phyloP scores from a whole-genome alignment of 2,113 vertebrate species.

The Cepphus grylle region DNA sequence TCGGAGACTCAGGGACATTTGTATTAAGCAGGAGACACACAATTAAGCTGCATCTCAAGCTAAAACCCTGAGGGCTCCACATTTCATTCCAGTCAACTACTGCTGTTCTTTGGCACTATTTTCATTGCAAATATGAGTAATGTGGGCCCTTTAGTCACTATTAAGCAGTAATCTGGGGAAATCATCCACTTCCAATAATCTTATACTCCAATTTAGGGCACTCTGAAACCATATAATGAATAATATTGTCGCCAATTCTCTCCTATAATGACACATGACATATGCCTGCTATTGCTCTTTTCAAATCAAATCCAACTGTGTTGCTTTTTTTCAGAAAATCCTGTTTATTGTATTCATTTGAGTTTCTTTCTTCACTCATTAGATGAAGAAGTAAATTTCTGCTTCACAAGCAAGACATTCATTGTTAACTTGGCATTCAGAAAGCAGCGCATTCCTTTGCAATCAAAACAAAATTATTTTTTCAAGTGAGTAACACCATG shows the following conservation, averaged over 20 bases:
- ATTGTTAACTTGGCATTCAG: background rate
- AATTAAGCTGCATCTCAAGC: constrained; percentile 68
- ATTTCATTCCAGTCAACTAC: constrained; percentile 71
- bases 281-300: constrained; percentile 69
- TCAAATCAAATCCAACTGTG: constrained; percentile 63
- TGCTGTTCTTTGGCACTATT: constrained; percentile 72
- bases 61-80: constrained; percentile 66
- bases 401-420: background rate
- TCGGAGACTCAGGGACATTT: constrained; percentile 47
- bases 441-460: background rate
- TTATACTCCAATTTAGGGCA: constrained; percentile 76
- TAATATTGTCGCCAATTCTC: constrained; percentile 69
- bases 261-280: constrained; percentile 72
- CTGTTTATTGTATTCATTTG: constrained; percentile 46
- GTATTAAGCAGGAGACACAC: constrained; percentile 60
- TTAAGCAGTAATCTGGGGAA: constrained; percentile 79
- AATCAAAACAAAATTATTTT: background rate
- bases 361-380: constrained; percentile 5
- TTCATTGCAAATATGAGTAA: constrained; percentile 76
- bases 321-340: constrained; percentile 10
- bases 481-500: constrained; percentile 1
- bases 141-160: constrained; percentile 73
- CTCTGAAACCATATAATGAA: constrained; percentile 77
- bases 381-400: background rate
- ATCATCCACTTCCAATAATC: constrained; percentile 78